A percentile compares a stretch with the other conserved stretches of the same genome.
Conservation (phyloP, 92 coral and sea anemone species). For the Siderastrea radians region DNA sequence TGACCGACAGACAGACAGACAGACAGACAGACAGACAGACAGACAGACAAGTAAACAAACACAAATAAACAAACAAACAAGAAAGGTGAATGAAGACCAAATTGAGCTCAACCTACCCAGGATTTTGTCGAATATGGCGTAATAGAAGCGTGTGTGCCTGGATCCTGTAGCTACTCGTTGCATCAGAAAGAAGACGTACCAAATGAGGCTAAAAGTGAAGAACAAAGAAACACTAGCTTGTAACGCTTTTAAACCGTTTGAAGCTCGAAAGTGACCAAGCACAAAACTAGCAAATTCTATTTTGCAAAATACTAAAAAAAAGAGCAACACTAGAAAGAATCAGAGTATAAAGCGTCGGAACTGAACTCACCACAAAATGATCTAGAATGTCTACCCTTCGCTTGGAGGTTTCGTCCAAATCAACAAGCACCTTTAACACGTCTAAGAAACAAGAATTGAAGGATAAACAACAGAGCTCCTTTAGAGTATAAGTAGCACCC, state of each 20-base stretch:
- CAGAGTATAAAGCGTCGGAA: neutral
- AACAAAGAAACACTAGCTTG: neutral
- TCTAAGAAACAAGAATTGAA: constrained; percentile 47
- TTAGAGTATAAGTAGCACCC: too few species aligned
- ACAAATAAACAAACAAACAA: neutral
- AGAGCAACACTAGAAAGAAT: neutral
- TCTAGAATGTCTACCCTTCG: constrained; percentile 93
- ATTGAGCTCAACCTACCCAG: constrained; percentile 66
- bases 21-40: neutral
- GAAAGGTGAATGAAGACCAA: neutral
- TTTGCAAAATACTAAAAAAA: too few species aligned
- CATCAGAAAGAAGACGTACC: constrained; percentile 78
- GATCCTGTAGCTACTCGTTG: constrained; percentile 73
- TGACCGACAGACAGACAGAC: neutral
- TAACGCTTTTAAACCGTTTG: too few species aligned
- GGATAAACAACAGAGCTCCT: neutral
- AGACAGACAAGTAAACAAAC: neutral
- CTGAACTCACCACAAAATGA: constrained; percentile 80
- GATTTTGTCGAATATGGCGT: constrained; percentile 90
- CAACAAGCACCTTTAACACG: constrained; percentile 80
- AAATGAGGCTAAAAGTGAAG: constrained; percentile 74
- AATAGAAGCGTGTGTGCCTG: constrained; percentile 88
- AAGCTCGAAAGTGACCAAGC: too few species aligned
- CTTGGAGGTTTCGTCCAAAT: constrained; percentile 96
- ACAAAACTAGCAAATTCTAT: too few species aligned